A percentile compares a stretch with the other conserved stretches of the same genome.
Evolutionary conservation across 30 jellyfish, hydroid and myxozoan species (phyloP).

Genomic region (Nemopilema nomurai): DNA sequence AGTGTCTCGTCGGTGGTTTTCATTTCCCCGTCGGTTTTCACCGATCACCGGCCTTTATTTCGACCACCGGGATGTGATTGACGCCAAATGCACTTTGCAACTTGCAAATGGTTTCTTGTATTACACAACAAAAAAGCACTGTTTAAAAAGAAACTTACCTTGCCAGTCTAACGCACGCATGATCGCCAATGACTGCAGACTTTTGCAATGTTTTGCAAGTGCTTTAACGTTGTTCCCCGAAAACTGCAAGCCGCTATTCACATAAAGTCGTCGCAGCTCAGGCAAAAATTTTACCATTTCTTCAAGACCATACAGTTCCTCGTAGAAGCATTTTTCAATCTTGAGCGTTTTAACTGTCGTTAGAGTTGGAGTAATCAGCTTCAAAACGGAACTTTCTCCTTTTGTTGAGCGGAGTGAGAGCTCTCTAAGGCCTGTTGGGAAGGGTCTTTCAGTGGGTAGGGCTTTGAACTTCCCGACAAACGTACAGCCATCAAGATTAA

Average conservation of each 20-base stretch:
- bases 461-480: constrained; percentile 32
- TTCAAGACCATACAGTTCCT: background rate
- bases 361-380: constrained; percentile 3
- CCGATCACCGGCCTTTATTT: no score
- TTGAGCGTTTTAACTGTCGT: background rate
- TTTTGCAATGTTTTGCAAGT: background rate
- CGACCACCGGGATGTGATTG: no score
- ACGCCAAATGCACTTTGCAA: no score
- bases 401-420: constrained; percentile 33
- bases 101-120: no score
- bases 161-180: background rate
- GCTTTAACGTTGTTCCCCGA: background rate
- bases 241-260: background rate
- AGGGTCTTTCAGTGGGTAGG: background rate
- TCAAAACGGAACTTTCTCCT: constrained; percentile 34
- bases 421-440: constrained; percentile 32
- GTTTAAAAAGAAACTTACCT: no score
- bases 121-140: background rate
- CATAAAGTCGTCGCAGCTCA: background rate
- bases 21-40: no score
- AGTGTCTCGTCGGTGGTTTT: no score
- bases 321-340: background rate
- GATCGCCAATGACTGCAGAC: constrained; percentile 7
- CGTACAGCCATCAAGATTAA: constrained; percentile 22
- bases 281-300: background rate